Conservation (phyloP, 53 echinoderm and acorn worm species). For the Actinopyga echinites region DNA sequence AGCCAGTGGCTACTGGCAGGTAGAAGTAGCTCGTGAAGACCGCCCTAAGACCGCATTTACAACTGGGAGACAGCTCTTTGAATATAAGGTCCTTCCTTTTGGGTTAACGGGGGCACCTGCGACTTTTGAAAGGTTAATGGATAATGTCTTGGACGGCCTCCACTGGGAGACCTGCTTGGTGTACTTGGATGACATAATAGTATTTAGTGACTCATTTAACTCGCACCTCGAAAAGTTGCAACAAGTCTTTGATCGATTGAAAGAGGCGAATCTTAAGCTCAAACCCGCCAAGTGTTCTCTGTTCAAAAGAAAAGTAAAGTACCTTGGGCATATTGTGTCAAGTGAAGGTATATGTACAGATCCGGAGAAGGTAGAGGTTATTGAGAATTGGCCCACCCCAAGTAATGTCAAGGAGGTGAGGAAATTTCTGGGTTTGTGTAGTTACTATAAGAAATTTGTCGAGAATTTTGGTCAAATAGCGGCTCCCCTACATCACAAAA, state of each 20-base stretch:
- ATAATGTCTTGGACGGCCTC: background rate
- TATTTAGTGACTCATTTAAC: background rate
- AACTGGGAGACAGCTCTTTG: background rate
- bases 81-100: background rate
- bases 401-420: background rate
- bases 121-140: background rate
- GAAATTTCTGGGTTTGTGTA: background rate
- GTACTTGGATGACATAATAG: background rate
- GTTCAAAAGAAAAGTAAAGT: background rate
- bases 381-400: background rate
- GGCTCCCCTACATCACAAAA: background rate
- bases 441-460: background rate
- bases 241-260: background rate
- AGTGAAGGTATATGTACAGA: background rate
- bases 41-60: background rate
- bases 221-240: background rate
- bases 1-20: too few relatives aligned
- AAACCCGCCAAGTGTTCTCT: background rate
- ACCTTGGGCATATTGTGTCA: background rate
- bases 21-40: too few relatives aligned
- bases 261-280: background rate
- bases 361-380: background rate
- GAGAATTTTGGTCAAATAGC: background rate
- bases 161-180: background rate
- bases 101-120: background rate